Evolutionary conservation across 2,888 invertebrate species (phyloP), one percentile per base, ranked within the genome.

Genomic region (Cephus pygmeus): DNA sequence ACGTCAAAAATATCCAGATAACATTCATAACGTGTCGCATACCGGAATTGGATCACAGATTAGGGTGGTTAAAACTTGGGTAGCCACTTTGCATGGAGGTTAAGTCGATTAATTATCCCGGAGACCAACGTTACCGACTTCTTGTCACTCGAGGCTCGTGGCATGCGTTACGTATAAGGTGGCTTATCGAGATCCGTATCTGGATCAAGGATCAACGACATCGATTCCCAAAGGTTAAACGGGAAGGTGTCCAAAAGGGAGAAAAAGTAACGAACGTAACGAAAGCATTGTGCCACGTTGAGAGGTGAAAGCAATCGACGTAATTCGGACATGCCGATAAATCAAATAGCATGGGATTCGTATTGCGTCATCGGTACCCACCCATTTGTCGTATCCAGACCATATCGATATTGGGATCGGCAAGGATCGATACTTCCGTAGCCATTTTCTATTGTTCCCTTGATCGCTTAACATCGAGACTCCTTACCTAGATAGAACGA

Each of bases 301-400:
- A 56, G 33, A 31, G 33, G 71, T 71, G 71, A 71, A 71, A 71
- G 71, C 34, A 12, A 23, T 71, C 71, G 71, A 34, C 71, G 83
- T 85, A 83, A 85, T 85, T 85, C 85, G 85, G 80, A 82, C 85
- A 85, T 76, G 83, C 80, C 85, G 84, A 85, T 85, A 85, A 85
- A 85, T 85, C 85, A 84, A 56, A 56, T 23, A 56, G 23, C 56
- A 56, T 56, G 23, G 9, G 23, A 56, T 56, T 56, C 56, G 23
- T 56, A 56, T 56, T 56, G 56, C 23, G 23, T 56, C 56, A 56
- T 56, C 2, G 15, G 23, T 56, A 15, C 56, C 56, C 56, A 56
- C 56, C 56, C 56, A 56, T 56, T 56, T 56, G 56, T 56, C 56
- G 23, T 23, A 56, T 56, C 56, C 9, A 56, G 56, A 23, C 23